Conservation (phyloP, 2,797 vertebrate species). For the Spinus pinus region DNA sequence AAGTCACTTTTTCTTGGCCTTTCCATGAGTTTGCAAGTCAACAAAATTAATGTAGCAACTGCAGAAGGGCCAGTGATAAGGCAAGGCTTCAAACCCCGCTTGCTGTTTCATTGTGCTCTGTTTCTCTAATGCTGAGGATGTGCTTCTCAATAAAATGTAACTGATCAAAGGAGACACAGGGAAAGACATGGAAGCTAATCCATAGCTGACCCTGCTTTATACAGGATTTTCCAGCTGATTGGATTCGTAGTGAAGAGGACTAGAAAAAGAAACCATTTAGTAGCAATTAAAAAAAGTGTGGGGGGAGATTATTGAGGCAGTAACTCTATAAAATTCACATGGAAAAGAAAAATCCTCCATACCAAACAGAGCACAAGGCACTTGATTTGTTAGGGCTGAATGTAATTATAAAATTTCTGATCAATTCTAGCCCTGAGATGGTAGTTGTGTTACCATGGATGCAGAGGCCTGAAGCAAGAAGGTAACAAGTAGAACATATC, state of each 20-base stretch:
- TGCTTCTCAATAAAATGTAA: background rate
- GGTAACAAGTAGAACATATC: background rate
- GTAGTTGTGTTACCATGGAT: background rate
- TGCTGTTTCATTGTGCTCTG: background rate
- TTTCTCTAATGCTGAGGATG: background rate
- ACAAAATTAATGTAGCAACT: background rate
- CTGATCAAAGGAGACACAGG: background rate
- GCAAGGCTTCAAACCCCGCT: background rate
- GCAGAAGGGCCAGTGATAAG: background rate
- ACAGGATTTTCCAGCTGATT: background rate
- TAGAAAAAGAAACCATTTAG: background rate
- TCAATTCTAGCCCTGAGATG: background rate
- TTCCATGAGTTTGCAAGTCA: background rate
- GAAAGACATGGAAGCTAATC: background rate
- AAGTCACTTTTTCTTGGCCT: background rate
- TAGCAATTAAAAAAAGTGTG: background rate
- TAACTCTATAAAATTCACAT: background rate
- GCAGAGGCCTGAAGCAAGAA: background rate
- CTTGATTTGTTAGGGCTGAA: background rate
- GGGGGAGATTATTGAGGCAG: background rate
- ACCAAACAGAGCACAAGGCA: background rate
- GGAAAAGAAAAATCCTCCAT: background rate
- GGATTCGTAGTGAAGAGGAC: background rate
- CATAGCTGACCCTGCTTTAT: background rate
- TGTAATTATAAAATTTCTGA: background rate